Conservation (phyloP, 64 coral and sea anemone species). For the Trachythela sp. region DNA sequence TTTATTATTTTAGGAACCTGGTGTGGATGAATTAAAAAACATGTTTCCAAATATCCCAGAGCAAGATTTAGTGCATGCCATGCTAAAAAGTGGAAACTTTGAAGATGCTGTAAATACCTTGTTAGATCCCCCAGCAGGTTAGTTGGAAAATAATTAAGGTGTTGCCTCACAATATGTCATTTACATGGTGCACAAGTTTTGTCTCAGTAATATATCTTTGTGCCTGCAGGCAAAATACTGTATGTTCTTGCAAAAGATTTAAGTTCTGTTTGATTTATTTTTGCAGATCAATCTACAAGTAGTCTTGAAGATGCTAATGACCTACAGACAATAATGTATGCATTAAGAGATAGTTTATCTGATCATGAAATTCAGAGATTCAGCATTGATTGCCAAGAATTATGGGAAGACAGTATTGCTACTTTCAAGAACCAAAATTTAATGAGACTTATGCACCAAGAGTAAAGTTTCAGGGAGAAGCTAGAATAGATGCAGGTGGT, state of each 20-base stretch:
- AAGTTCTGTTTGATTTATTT: no score
- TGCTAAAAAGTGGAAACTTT: not conserved
- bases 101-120: not conserved
- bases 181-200: not conserved
- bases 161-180: not conserved
- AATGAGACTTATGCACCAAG: not conserved
- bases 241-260: no score
- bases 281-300: no score
- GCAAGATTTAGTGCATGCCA: no score
- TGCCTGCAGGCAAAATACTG: no score
- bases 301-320: no score
- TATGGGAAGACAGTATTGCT: not conserved
- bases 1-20: not conserved
- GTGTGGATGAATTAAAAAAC: not conserved
- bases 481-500: constrained; percentile 43
- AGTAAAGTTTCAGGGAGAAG: constrained; percentile 47
- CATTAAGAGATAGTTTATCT: not conserved
- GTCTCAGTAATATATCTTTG: not conserved
- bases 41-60: not conserved
- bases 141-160: not conserved
- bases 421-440: constrained; percentile 30
- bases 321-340: not conserved
- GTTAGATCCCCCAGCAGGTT: not conserved
- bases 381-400: not conserved
- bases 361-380: not conserved